Base-by-base conservation (phyloP, 2,797 vertebrate genomes). In the Paratrypauchen microcephalus region DNA sequence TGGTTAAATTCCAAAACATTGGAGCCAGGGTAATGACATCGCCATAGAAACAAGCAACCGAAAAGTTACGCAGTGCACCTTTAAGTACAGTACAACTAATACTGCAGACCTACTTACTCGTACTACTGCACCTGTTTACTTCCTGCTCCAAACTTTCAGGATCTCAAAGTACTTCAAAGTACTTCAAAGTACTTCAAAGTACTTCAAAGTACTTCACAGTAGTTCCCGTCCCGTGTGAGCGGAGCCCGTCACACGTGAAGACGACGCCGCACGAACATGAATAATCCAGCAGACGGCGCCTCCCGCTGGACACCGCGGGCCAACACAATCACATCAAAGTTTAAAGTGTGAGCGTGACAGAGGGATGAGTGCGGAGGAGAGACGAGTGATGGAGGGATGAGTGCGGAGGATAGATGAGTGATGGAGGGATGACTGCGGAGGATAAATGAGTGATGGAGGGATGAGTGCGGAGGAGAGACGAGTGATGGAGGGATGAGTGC, bases 261-360 rank as follows among this genome's bases (percentile, higher is more conserved):
- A 24, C 28, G 28, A 57, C 28, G 12, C 24, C 16, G 16, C 55
- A 23, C 55, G 16, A 57, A 57, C 55, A 57, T 57, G 55, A 57
- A 57, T 57, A 57, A 57, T 57, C 55, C 55, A 26, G 55, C 23
- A 57, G 55, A 57, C 55, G 23, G 55, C 55, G 55, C 55, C 55
- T 57, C 55, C 55, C 55, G 5, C 23, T 57, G 55, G 55, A 57
- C 23, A 57, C 55, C 1, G n/a, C 52, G 8, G 6, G 21, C 2
- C 6, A 26, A 15, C 55, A 57, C 55, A 57, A 57, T 57, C 55
- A 15, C 55, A 57, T 57, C 23, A 57, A 57, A 57, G 4, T 57
- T 57, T 57, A 57, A 57, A 12, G 24, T 2, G 23, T 26, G 36
- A 39, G 36, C 1, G 36, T 2, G 39, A 41, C 13, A 12, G 39